A percentile compares a stretch with the other conserved stretches of the same genome.
These are phyloP conservation scores for Ophiothrix spiculata DNA, from an alignment of 35 echinoderm and acorn worm genomes.

Conservation along the genomic window DNA sequence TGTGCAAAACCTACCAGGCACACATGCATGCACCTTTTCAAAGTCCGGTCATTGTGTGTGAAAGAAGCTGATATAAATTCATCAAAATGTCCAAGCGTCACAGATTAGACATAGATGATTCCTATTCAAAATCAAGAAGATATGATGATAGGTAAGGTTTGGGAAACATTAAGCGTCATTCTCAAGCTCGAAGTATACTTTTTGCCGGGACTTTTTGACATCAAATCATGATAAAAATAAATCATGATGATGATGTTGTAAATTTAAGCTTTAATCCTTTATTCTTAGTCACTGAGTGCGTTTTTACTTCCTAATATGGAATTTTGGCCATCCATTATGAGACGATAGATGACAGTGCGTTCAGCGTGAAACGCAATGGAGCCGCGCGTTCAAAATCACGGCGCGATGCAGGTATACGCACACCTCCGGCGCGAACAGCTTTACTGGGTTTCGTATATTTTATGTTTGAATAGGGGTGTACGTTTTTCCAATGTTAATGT, in stretches of 20 bases:
- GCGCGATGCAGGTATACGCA: too few relatives aligned
- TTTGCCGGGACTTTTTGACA: background rate
- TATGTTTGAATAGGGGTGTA: too few relatives aligned
- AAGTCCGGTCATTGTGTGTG: background rate
- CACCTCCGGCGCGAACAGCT: too few relatives aligned
- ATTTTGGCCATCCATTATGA: too few relatives aligned
- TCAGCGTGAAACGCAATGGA: too few relatives aligned
- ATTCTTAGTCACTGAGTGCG: background rate
- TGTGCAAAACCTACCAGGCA: too few relatives aligned
- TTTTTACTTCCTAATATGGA: too few relatives aligned
- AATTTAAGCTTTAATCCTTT: background rate
- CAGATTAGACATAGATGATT: conserved; percentile 79
- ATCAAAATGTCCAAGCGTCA: conserved; percentile 64
- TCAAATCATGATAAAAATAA: background rate
- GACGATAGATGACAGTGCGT: background rate
- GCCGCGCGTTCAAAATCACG: too few relatives aligned
- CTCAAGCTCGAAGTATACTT: background rate
- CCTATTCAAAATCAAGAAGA: conserved; percentile 45
- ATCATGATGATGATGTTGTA: background rate
- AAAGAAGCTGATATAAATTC: background rate
- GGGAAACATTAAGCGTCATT: too few relatives aligned
- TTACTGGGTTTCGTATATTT: too few relatives aligned
- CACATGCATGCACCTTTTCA: too few relatives aligned
- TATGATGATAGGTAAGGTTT: conserved; percentile 35
- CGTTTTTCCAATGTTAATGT: too few relatives aligned